Percentiles rank a stretch among this genome's conserved stretches.
Evolutionary conservation across 2,797 vertebrate genomes (phyloP).

Genomic region (Intellagama lesueurii): DNA sequence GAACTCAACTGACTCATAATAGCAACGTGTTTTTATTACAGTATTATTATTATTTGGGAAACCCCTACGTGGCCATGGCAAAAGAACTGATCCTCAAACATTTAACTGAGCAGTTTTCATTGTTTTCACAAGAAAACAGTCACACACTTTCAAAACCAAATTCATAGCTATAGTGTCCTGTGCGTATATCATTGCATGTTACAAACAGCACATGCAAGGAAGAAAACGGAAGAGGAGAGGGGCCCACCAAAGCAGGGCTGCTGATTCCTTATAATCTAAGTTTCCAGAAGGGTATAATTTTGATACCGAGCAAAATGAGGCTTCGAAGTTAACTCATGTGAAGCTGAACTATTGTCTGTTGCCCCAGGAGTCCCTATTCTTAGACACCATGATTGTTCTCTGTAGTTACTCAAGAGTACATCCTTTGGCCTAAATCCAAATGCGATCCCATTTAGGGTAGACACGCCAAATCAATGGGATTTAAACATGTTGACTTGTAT

Average conservation of each 20-base stretch:
- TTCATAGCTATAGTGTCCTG: not conserved
- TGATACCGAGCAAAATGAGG: not conserved
- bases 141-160: not conserved
- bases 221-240: not conserved
- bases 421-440: too few species aligned
- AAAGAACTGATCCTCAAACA: not conserved
- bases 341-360: not conserved
- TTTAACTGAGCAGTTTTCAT: not conserved
- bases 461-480: too few species aligned
- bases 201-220: not conserved
- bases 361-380: not conserved
- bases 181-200: not conserved
- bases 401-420: too few species aligned
- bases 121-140: too few species aligned
- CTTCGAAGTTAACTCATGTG: not conserved
- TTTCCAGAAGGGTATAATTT: not conserved
- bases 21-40: not conserved
- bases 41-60: not conserved
- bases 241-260: not conserved
- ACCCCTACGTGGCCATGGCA: not conserved
- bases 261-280: not conserved
- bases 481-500: too few species aligned
- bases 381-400: too few species aligned
- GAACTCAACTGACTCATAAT: too few species aligned
- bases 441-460: too few species aligned